Evolutionary conservation across 2,113 vertebrate species (phyloP).

Genomic region (pig (Sus scrofa)): T2T-Sscrofa CM000813.6:96210001-96210500

Average conservation of each 20-base stretch:
- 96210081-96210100: background rate
- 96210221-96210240: rapidly evolving
- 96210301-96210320: rapidly evolving
- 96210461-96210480: constrained; percentile 4
- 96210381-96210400: constrained; percentile 96
- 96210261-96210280: background rate
- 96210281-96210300: background rate
- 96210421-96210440: constrained; percentile 95
- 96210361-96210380: constrained; percentile 96
- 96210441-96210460: constrained; percentile 92
- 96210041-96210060: background rate
- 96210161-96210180: rapidly evolving
- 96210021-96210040: background rate
- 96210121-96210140: background rate
- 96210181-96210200: background rate
- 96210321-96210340: background rate
- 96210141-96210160: background rate
- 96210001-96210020: background rate
- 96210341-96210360: constrained; percentile 91
- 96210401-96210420: constrained; percentile 97
- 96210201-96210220: rapidly evolving
- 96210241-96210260: background rate
- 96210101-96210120: background rate
- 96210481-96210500: background rate
- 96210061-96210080: background rate